Base-by-base conservation (phyloP, 2,113 vertebrate species). In the Rhinoderma darwinii region DNA sequence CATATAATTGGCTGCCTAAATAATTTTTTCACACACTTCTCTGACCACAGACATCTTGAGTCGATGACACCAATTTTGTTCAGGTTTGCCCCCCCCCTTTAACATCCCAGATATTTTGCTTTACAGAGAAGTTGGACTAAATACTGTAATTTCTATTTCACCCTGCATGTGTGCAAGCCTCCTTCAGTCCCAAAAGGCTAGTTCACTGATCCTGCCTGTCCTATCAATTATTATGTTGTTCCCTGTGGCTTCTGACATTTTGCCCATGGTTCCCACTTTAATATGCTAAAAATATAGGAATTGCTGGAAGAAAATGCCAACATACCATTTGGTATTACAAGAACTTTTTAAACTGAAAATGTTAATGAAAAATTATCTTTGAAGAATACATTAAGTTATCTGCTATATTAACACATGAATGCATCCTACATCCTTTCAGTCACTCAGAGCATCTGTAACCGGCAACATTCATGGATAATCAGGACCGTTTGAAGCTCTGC, bases 211-310 rank as follows among this genome's bases (percentile, higher is more conserved):
- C 37, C 68, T 72, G 68, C 68, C 35, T 72, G 68, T 41, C 68
- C 37, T 41, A 72, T 72, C 68, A 72, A 72, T 72, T 72, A 72
- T 72, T 72, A 72, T 72, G 68, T 72, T 72, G 68, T 72, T 72
- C 68, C 68, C 68, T 41, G 68, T 72, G 68, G 68, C 68, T 72
- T 72, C 20, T 72, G 68, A 72, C 68, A 72, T 72, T 72, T 72
- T 72, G 68, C 37, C 68, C 41, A 25, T 41, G 68, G 68, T 37
- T 41, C 68, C 68, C 15, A 7, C 68, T 72, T 72, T 72, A 72
- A 72, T 72, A 35, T 72, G 68, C 68, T 20, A 41, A 25, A 72
- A 72, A 72, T 72, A 41, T 41, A 72, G 37, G 18, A 41, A 11
- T 72, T 41, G 68, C 35, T 41, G 2, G 6, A 72, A 41, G 18